phyloP scores from a whole-genome alignment of 2,113 vertebrate species.

The Zapornia atra region DNA sequence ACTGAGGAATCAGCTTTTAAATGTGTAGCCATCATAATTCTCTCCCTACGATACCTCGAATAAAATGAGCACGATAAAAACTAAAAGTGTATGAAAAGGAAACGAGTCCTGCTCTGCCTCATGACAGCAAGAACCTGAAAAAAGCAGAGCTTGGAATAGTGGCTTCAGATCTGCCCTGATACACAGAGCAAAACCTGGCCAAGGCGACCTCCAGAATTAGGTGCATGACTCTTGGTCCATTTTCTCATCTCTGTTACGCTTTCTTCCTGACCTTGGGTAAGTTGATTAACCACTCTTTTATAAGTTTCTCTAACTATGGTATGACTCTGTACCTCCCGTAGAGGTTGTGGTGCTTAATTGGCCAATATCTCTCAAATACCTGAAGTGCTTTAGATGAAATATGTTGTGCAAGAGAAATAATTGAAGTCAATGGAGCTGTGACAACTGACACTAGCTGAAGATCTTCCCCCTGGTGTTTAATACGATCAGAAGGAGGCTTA shows the following conservation, averaged over 20 bases:
- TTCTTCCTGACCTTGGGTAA: slow-evolving; percentile 5
- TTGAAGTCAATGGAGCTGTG: slow-evolving; percentile 56
- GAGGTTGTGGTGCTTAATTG: slow-evolving; percentile 32
- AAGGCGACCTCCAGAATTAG: background rate
- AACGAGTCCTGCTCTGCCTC: background rate
- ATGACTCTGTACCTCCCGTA: background rate
- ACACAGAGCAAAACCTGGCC: background rate
- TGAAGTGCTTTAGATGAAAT: slow-evolving; percentile 35
- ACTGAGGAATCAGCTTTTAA: background rate
- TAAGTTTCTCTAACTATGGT: background rate
- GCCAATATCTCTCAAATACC: slow-evolving; percentile 4
- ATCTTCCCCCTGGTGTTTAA: slow-evolving; percentile 37
- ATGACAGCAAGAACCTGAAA: background rate
- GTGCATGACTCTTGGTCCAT: background rate
- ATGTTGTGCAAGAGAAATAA: slow-evolving; percentile 36
- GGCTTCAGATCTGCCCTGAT: background rate
- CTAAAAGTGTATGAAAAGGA: background rate
- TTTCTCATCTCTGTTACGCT: background rate
- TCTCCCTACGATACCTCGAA: background rate
- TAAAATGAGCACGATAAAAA: slow-evolving; percentile 9
- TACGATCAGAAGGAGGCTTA: slow-evolving; percentile 49
- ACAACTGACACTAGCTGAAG: slow-evolving; percentile 15
- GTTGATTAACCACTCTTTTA: slow-evolving; percentile 24
- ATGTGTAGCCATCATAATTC: background rate
- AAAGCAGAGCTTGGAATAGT: background rate